Base-by-base conservation (phyloP, 2,888 invertebrate genomes). In the Trileptium ribeirensis region DNA sequence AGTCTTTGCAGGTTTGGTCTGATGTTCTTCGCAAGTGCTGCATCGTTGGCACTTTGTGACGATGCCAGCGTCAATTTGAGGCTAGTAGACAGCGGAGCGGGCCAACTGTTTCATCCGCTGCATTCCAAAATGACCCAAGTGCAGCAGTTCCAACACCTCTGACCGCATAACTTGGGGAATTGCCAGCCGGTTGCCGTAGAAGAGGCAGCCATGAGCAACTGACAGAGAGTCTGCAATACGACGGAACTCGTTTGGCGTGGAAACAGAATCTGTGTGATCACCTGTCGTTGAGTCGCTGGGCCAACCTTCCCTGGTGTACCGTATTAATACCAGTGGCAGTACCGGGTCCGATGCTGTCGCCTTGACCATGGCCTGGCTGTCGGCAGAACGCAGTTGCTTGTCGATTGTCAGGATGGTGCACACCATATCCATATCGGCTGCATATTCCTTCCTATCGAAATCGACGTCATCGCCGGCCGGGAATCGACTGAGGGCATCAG, bases 401-500 rank as follows among this genome's bases (percentile, higher is more conserved):
- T 8, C 8, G n/a, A 70, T 70, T 8, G 70, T 19, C 3, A 15
- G 3, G 70, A 70, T 70, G 3, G 33, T n/a, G n/a, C 70, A 70
- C 15, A 70, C 70, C 70, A 70, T 70, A 15, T 70, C 70, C 3
- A 31, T n/a, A 36, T 70, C 70, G 3, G 3, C 70, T 31, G 84
- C 81, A 15, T 24, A 31, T 51, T 83, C 79, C 78, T 79, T 74
- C 74, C 75, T n/a, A 38, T 81, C 82, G 31, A 74, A 83, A 24
- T 75, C 15, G 82, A n/a, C 36, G 40, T 83, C 67, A 1, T 31
- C 29, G 24, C 64, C 67, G 1, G 70, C 40, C 77, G 78, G 78
- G 8, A 85, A 38, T 19, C 82, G 83, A 82, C 84, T 84, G 24
- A 84, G 80, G 3, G 79, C 81, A 78, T 84, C 83, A 34, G 83